Percentiles rank a stretch among this genome's conserved stretches.
These are phyloP conservation scores for Saturnia pavonia DNA, from an alignment of 2,888 invertebrate species.

Conservation along the genomic window DNA sequence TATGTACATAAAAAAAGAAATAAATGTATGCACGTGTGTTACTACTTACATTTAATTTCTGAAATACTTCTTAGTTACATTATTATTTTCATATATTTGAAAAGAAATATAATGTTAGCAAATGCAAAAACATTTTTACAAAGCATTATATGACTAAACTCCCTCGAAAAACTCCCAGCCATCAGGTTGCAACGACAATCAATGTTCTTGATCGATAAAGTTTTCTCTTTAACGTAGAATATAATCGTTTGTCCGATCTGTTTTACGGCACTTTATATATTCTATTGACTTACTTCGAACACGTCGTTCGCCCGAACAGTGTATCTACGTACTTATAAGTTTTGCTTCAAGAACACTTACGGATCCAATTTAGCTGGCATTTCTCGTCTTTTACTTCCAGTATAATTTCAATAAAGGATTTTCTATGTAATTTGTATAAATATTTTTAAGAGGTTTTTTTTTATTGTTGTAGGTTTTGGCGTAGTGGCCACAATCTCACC, in stretches of 20 bases:
- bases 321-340: not conserved
- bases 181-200: not conserved
- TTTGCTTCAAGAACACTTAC: not conserved
- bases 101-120: too few species aligned
- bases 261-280: conserved; percentile 2
- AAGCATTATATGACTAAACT: too few species aligned
- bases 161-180: not conserved
- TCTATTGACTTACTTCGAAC: not conserved
- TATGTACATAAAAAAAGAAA: too few species aligned
- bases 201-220: not conserved
- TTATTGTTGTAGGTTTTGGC: too few species aligned
- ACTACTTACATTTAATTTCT: too few species aligned
- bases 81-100: too few species aligned
- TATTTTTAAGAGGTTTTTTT: too few species aligned
- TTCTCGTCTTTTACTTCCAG: not conserved
- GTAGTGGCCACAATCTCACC: too few species aligned
- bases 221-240: not conserved
- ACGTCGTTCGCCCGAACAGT: not conserved
- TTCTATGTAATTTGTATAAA: too few species aligned
- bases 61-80: too few species aligned
- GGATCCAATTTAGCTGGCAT: not conserved
- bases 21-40: too few species aligned
- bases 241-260: not conserved
- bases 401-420: not conserved
- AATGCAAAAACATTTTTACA: too few species aligned